Percentiles rank a stretch among this genome's conserved stretches.
phyloP scores from a whole-genome alignment of 2,888 invertebrate genomes.

The Sminthurides aquaticus region DNA sequence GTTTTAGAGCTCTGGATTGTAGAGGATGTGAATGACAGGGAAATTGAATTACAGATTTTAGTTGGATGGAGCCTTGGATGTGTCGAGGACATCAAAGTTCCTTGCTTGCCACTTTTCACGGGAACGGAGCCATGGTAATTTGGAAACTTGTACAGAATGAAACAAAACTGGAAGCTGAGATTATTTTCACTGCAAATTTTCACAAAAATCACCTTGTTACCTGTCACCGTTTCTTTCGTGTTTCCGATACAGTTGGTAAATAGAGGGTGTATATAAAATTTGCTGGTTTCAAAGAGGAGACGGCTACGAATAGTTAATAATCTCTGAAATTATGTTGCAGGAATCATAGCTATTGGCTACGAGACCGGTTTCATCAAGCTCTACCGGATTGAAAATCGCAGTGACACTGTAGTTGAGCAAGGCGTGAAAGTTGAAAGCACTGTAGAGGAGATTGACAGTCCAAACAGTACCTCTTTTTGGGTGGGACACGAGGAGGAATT shows the following conservation, averaged over 20 bases:
- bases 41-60: constrained; percentile 18
- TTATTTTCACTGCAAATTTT: constrained; percentile 7
- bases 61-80: constrained; percentile 16
- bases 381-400: constrained; percentile 8
- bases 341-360: constrained; percentile 11
- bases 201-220: constrained; percentile 4
- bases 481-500: neutral
- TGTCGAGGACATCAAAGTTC: constrained; percentile 3
- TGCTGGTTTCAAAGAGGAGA: neutral
- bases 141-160: constrained; percentile 10
- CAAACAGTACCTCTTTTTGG: neutral
- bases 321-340: neutral
- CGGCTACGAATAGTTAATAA: too few species aligned
- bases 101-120: constrained; percentile 17
- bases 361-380: constrained; percentile 9
- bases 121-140: constrained; percentile 15
- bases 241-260: constrained; percentile 4
- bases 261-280: neutral
- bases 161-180: neutral
- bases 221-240: neutral
- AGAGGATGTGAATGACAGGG: constrained; percentile 1
- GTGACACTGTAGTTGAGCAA: too few species aligned
- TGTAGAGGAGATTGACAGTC: neutral
- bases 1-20: too few species aligned
- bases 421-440: neutral